Percentiles rank a stretch among this genome's conserved stretches.
These are phyloP conservation scores for Drosophila neoperkinsi DNA, from an alignment of 2,888 invertebrate genomes.

Conservation along the genomic window DNA sequence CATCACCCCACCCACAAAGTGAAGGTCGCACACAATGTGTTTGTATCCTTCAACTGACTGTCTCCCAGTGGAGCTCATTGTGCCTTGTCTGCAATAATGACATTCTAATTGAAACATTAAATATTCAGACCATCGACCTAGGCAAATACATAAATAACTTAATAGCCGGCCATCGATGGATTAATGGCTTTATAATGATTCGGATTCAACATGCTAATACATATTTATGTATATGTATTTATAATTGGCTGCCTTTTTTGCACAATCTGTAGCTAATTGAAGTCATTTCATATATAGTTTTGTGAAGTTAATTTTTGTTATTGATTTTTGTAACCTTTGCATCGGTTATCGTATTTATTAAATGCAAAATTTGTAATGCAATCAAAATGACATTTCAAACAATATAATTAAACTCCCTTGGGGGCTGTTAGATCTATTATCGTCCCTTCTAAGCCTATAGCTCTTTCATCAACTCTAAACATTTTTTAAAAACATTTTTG, in stretches of 20 bases:
- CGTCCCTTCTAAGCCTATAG: neutral
- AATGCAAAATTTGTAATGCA: neutral
- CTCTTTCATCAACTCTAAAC: neutral
- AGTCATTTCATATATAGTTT: neutral
- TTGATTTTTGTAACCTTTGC: neutral
- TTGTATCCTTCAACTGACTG: conserved; percentile 52
- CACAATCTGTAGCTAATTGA: neutral
- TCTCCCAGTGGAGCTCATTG: conserved; percentile 26
- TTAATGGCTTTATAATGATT: conserved; percentile 50
- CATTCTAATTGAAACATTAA: conserved; percentile 79
- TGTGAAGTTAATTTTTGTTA: neutral
- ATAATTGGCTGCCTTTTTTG: conserved; percentile 29
- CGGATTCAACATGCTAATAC: neutral
- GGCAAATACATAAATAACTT: conserved; percentile 37
- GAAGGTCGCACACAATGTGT: conserved; percentile 30
- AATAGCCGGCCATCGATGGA: conserved; percentile 22
- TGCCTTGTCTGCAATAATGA: conserved; percentile 62
- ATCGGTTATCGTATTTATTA: neutral
- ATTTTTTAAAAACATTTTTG: neutral
- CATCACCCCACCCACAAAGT: neutral
- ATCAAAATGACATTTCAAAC: neutral
- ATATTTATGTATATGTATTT: neutral
- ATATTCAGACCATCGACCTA: conserved; percentile 55
- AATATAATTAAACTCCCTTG: neutral
- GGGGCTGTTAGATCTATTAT: neutral